A percentile compares a stretch with the other conserved stretches of the same genome.
Conservation (phyloP, 1,140 invertebrate species). For the Bombus vancouverensis region DNA sequence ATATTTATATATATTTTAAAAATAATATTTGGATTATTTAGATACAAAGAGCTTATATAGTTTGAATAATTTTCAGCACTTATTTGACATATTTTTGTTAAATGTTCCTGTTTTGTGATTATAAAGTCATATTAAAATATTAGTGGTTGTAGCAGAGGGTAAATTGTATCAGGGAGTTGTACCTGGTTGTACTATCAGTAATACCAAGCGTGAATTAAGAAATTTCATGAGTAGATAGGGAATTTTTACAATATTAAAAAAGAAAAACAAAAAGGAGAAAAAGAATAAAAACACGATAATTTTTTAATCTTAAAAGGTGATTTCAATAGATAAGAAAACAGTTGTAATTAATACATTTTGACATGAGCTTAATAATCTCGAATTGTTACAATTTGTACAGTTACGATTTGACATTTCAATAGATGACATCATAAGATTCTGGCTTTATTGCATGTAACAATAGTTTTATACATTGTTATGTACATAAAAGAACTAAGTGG, state of each 20-base stretch:
- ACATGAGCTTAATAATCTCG: slow-evolving; percentile 40
- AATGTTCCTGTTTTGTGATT: background rate
- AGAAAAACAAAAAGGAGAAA: background rate
- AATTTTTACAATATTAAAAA: background rate
- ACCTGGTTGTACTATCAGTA: background rate
- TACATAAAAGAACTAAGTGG: slow-evolving; percentile 23
- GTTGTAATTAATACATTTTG: background rate
- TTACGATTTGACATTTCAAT: slow-evolving; percentile 44
- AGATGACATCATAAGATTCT: slow-evolving; percentile 64
- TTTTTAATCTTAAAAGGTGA: background rate
- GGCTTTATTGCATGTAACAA: slow-evolving; percentile 32
- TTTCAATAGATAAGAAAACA: background rate
- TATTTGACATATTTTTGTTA: background rate
- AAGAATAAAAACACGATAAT: background rate
- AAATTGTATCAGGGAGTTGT: too few relatives aligned
- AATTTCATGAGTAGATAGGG: background rate
- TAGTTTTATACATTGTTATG: slow-evolving; percentile 47
- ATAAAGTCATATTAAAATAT: background rate
- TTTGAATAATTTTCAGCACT: background rate
- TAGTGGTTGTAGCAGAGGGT: background rate
- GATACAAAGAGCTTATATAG: background rate
- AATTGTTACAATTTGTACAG: slow-evolving; percentile 9
- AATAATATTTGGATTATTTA: background rate
- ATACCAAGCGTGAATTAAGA: background rate
- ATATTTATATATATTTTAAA: background rate